phyloP scores from a whole-genome alignment of 2,113 vertebrate genomes.

The Gnathonemus echidnorhynchus region DNA sequence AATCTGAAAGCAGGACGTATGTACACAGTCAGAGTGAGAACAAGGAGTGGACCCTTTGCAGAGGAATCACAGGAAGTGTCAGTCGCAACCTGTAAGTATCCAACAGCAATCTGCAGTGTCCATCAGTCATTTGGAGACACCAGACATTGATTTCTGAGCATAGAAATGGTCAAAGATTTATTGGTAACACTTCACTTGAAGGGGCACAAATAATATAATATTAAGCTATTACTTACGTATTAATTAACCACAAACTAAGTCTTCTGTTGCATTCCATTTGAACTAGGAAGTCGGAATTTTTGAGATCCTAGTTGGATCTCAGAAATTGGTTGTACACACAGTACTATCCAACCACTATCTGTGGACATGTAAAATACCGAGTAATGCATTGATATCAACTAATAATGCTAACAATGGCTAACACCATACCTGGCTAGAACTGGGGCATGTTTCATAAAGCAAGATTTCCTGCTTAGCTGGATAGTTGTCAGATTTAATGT shows the following conservation, averaged over 20 bases:
- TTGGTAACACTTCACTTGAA: background rate
- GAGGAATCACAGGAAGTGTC: slow-evolving; percentile 26
- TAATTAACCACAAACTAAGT: background rate
- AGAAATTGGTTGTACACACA: background rate
- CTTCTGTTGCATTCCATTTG: background rate
- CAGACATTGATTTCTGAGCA: background rate
- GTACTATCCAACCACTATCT: background rate
- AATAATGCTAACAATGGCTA: background rate
- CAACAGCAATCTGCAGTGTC: background rate
- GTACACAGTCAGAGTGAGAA: slow-evolving; percentile 34
- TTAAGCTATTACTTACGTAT: background rate
- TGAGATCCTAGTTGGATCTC: background rate
- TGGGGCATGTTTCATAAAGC: no score
- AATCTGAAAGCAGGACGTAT: slow-evolving; percentile 37
- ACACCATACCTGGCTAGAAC: background rate
- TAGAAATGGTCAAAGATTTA: background rate
- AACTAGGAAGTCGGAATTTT: background rate
- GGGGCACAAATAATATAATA: background rate
- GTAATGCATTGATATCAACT: background rate
- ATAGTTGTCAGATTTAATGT: no score
- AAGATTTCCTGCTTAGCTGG: no score
- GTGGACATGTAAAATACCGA: background rate
- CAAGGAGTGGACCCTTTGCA: slow-evolving; percentile 42
- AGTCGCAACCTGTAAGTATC: slow-evolving; percentile 55
- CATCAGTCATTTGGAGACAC: background rate